Evolutionary conservation across 1,140 invertebrate species (phyloP), one percentile per base, ranked within the genome.

Genomic region (Trichoplusia ni): DNA sequence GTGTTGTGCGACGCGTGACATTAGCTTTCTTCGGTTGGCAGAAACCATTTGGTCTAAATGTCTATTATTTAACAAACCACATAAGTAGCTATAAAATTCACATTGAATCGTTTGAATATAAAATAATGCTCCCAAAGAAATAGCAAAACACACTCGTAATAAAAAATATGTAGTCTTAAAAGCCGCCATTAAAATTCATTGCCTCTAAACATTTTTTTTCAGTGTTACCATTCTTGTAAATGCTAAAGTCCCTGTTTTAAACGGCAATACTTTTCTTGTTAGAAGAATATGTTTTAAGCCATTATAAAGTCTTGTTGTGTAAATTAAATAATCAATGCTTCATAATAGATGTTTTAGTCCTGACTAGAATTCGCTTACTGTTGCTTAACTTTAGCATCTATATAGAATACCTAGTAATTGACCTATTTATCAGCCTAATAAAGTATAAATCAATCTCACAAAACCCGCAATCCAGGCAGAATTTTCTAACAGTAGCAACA

Each of bases 181-280:
- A 66, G 60, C 49, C 9, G 7, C 58, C 61, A 81, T 87, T 84
- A 85, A 85, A 84, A 87, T 87, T 85, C 84, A 85, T 85, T 76
- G 77, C 71, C 69, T 71, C 71, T 80, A 73, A 83, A 74, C 74
- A 76, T 77, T 64, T 79, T 74, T 78, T 75, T 65, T 63, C 72
- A 75, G 25, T 2, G 44, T 82, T 75, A 67, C 72, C 23, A 14
- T 23, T 31, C 14, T n/a, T n/a, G 8, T n/a, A 47, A 18, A 47
- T 29, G 14, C 4, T 1, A 18, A 47, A 47, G 11, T 47, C 25
- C 44, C 44, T 9, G 1, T 14, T n/a, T n/a, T n/a, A n/a, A n/a
- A n/a, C n/a, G n/a, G n/a, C n/a, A n/a, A n/a, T n/a, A n/a, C n/a
- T n/a, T n/a, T n/a, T n/a, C n/a, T n/a, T n/a, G n/a, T n/a, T n/a